These are phyloP conservation scores for Sorex araneus DNA, from an alignment of 2,113 vertebrate genomes.

Conservation along the genomic window DNA sequence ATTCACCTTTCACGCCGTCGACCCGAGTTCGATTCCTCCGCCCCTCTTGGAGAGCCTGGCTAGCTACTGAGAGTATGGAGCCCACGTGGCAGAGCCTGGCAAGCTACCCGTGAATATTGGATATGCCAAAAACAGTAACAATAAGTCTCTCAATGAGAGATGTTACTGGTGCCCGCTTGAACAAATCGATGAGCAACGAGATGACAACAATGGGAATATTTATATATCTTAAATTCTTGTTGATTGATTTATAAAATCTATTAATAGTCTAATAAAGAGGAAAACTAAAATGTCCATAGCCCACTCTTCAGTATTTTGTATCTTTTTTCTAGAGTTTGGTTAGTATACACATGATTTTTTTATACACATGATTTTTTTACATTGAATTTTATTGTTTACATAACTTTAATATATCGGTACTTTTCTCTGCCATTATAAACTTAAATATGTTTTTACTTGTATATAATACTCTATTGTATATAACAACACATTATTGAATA, in stretches of 20 bases:
- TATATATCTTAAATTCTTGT: conserved; percentile 27
- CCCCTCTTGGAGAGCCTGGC: too few relatives aligned
- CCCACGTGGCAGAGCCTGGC: too few relatives aligned
- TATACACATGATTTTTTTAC: background rate
- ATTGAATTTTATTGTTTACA: background rate
- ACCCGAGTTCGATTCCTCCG: too few relatives aligned
- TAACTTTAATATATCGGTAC: conserved; percentile 30
- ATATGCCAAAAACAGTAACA: too few relatives aligned
- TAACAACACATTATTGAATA: background rate
- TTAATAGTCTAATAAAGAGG: background rate
- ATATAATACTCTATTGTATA: background rate
- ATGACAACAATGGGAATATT: too few relatives aligned
- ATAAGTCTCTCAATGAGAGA: too few relatives aligned
- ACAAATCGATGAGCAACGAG: too few relatives aligned
- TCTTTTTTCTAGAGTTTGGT: background rate
- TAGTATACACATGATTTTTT: background rate
- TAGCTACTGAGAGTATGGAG: too few relatives aligned
- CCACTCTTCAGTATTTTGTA: background rate
- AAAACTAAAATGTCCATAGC: conserved; percentile 28
- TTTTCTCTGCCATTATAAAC: conserved; percentile 30
- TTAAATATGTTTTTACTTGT: conserved; percentile 51
- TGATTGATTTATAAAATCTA: conserved; percentile 32
- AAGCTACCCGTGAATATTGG: too few relatives aligned
- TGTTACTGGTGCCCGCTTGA: too few relatives aligned
- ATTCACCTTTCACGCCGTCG: too few relatives aligned